Percentiles rank a stretch among this genome's conserved stretches.
Conservation (phyloP, 2,113 vertebrate genomes). For the Oncorhynchus clarkii region DNA sequence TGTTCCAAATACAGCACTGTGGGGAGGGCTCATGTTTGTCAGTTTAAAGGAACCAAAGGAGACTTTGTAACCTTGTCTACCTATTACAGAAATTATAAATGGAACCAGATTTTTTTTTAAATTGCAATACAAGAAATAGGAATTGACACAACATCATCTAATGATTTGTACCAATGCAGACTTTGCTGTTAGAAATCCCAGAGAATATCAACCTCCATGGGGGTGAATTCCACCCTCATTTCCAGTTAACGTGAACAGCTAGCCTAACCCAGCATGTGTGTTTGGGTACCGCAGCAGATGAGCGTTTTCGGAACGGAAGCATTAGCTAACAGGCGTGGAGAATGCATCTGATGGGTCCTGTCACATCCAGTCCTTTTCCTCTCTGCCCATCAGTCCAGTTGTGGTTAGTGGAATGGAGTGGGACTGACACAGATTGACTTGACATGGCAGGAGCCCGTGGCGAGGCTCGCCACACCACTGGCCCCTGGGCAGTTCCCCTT, state of each 20-base stretch:
- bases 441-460: conserved; percentile 36
- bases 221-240: not conserved
- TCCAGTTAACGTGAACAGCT: not conserved
- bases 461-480: conserved; percentile 14
- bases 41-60: conserved; percentile 28
- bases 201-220: not conserved
- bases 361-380: conserved; percentile 2
- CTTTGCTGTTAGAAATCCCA: not conserved
- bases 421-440: conserved; percentile 43
- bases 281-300: not conserved
- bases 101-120: not conserved
- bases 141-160: conserved; percentile 12
- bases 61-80: not conserved
- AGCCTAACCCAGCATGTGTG: not conserved
- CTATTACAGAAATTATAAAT: conserved; percentile 8
- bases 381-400: not conserved
- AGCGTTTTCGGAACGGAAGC: not conserved
- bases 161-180: not conserved
- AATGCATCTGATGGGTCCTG: conserved; percentile 26
- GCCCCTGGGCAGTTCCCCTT: conserved; percentile 24
- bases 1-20: conserved; percentile 34
- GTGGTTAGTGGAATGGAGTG: not conserved
- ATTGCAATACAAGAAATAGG: not conserved
- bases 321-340: conserved; percentile 16
- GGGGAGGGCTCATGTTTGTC: conserved; percentile 46